phyloP scores from a whole-genome alignment of 2,797 vertebrate genomes.

The Novumbra hubbsi region DNA sequence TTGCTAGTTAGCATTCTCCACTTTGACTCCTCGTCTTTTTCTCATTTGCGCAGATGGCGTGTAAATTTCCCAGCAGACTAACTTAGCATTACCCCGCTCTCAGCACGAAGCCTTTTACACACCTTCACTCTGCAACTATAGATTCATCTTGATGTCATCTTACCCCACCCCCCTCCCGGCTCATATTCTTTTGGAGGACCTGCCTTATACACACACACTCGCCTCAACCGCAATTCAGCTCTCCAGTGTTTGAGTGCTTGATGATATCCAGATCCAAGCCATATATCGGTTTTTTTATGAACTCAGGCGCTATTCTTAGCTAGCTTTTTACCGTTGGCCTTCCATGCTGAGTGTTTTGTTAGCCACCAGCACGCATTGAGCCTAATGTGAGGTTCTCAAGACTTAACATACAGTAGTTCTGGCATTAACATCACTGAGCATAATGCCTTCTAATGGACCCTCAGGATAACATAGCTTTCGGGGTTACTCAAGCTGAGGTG shows the following conservation, averaged over 20 bases:
- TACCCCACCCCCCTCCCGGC: neutral
- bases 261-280: constrained; percentile 5
- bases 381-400: neutral
- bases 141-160: neutral
- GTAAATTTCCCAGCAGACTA: neutral
- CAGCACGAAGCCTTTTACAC: neutral
- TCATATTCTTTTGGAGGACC: neutral
- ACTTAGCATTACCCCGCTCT: neutral
- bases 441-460: neutral
- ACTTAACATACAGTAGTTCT: neutral
- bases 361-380: neutral
- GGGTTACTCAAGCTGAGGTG: neutral
- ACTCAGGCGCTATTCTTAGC: constrained; percentile 2
- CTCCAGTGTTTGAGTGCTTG: neutral
- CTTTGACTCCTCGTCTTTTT: neutral
- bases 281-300: neutral
- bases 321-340: neutral
- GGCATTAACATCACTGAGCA: neutral
- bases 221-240: neutral
- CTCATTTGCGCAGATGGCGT: constrained; percentile 7
- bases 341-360: neutral
- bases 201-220: neutral
- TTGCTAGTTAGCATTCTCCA: neutral
- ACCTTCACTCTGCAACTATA: neutral
- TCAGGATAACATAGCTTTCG: neutral